phyloP scores from a whole-genome alignment of 2,888 invertebrate genomes.

The Dinocampus coccinellae region DNA sequence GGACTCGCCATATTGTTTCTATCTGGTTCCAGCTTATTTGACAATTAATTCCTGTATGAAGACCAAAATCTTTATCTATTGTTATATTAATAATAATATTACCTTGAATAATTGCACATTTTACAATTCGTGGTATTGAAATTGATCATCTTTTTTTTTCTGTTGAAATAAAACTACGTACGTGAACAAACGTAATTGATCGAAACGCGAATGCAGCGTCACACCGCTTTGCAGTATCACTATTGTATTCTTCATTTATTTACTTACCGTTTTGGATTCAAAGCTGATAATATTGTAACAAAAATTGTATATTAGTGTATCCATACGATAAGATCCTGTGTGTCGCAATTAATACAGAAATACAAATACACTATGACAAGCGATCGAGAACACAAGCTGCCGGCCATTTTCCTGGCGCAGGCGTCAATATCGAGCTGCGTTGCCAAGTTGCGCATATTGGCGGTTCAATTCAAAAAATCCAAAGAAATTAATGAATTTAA shows the following conservation, averaged over 20 bases:
- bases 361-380: constrained; percentile 44
- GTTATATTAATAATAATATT: background rate
- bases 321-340: background rate
- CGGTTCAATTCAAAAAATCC: constrained; percentile 3
- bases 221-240: background rate
- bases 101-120: no score
- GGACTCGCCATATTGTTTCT: constrained; percentile 80
- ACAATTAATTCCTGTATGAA: constrained; percentile 43
- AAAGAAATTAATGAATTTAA: background rate
- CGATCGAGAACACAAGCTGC: constrained; percentile 58
- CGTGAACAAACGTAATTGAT: background rate
- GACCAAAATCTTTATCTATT: background rate
- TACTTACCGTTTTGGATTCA: constrained; percentile 13
- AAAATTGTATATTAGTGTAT: background rate
- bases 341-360: background rate
- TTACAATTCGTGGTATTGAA: no score
- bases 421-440: constrained; percentile 6
- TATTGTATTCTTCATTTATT: background rate
- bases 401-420: constrained; percentile 61
- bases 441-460: background rate
- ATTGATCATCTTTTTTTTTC: background rate
- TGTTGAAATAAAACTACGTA: background rate
- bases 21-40: constrained; percentile 52
- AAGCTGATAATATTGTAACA: background rate
- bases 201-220: background rate